Evolutionary conservation across 2,888 invertebrate genomes (phyloP).

Genomic region (Xestia sexstrigata): DNA sequence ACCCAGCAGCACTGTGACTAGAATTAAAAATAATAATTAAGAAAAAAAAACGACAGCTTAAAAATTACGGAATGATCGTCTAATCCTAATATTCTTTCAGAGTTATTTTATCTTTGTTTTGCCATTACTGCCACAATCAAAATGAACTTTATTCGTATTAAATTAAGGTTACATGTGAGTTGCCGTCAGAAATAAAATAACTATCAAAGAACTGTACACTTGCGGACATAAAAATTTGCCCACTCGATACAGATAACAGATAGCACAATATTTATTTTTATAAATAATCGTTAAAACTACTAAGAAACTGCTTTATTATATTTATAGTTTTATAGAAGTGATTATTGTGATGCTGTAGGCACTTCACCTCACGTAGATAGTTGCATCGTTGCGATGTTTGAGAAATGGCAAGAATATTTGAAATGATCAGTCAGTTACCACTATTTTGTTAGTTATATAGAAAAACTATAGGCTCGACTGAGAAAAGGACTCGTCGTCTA

Average conservation of each 20-base stretch:
- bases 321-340: constrained; percentile 29
- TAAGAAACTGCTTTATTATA: constrained; percentile 58
- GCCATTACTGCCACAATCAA: not conserved
- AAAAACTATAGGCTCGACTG: constrained; percentile 36
- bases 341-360: constrained; percentile 56
- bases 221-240: constrained; percentile 72
- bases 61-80: constrained; percentile 72
- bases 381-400: constrained; percentile 33
- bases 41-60: constrained; percentile 64
- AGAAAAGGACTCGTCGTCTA: constrained; percentile 5
- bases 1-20: constrained; percentile 87
- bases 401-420: constrained; percentile 34
- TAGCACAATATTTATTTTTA: constrained; percentile 48
- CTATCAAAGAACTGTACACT: constrained; percentile 48
- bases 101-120: not conserved
- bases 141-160: not conserved
- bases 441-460: constrained; percentile 17
- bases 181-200: not conserved
- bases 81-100: constrained; percentile 49
- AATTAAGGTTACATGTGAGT: not conserved
- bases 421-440: constrained; percentile 50
- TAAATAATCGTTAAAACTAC: constrained; percentile 59
- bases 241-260: constrained; percentile 51
- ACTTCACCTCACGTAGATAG: constrained; percentile 45
- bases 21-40: constrained; percentile 77